Evolutionary conservation across 2,797 vertebrate genomes (phyloP), one percentile per base, ranked within the genome.

Genomic region (Hybognathus amarus): DNA sequence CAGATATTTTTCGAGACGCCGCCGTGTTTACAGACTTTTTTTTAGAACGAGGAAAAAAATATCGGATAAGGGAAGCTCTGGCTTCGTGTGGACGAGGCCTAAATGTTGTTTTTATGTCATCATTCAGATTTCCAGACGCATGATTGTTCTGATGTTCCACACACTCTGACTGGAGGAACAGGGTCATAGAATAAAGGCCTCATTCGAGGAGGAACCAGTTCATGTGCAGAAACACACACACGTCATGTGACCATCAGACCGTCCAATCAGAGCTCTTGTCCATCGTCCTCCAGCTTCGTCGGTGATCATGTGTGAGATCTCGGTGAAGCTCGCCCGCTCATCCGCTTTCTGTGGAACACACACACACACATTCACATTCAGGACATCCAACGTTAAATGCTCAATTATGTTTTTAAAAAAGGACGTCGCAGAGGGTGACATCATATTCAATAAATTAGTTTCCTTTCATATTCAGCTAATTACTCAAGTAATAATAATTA

Each of bases 301-400:
- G 5, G 94, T 90, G 83, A 98, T 97, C 50, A 88, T 90, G 6
- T 42, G 64, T 77, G 94, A 91, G 84, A 98, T 79, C 33, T 96
- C 91, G 64, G 91, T 91, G 87, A 99, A 99, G 0, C 93, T 91
- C 0, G 96, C 96, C 0, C 97, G 95, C 45, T 93, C 94, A 30
- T 98, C 97, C 1, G 96, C 94, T 89, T 93, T 97, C 97, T 99
- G 20, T 78, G n/a, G 15, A 18, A 71, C 30, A 74, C 82, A 69
- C 42, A 45, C 42, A 45, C 42, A 45, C 40, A 42, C 40, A 42
- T 11, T 11, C 40, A 42, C 40, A 42, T 10, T 12, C 42, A 42
- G 2, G 11, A 42, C 42, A 42, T 3, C 2, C 40, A 42, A 3
- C 10, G 10, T 11, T 42, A 42, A 10, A 42, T 9, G 10, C 11